Evolutionary conservation across 2,888 invertebrate genomes (phyloP).

Genomic region (Drosophila mimetica): DNA sequence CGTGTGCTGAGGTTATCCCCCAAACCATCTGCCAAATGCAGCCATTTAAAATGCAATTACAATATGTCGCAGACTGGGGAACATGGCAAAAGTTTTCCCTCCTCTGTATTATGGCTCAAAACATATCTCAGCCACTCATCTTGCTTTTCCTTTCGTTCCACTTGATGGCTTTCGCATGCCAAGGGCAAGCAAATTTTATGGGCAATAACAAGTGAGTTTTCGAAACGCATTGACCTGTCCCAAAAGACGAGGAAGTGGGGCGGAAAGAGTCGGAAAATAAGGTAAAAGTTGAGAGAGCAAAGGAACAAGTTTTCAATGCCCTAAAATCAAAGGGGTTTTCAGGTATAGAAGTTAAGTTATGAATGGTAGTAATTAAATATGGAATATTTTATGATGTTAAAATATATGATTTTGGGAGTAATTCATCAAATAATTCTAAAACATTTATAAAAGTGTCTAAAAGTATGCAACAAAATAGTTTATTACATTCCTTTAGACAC

Average conservation of each 20-base stretch:
- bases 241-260: slow-evolving; percentile 24
- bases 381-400: too few species aligned
- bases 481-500: too few species aligned
- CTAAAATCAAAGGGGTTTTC: not conserved
- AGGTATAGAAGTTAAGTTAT: not conserved
- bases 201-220: slow-evolving; percentile 51
- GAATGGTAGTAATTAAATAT: not conserved
- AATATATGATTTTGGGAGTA: too few species aligned
- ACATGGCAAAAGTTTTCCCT: slow-evolving; percentile 18
- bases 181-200: slow-evolving; percentile 51
- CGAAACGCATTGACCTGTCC: slow-evolving; percentile 63
- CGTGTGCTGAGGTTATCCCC: slow-evolving; percentile 51
- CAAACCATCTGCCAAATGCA: slow-evolving; percentile 15
- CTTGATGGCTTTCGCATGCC: slow-evolving; percentile 12
- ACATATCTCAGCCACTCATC: not conserved
- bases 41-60: slow-evolving; percentile 68
- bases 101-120: not conserved
- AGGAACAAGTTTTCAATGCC: slow-evolving; percentile 16
- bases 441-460: not conserved
- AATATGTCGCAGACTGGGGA: slow-evolving; percentile 19
- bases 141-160: slow-evolving; percentile 4
- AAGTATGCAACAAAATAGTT: too few species aligned
- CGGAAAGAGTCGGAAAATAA: slow-evolving; percentile 5
- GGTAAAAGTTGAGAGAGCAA: slow-evolving; percentile 14
- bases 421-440: too few species aligned